These are phyloP conservation scores for Tursiops truncatus DNA, from an alignment of 2,113 vertebrate genomes.

Conservation along the genomic window DNA sequence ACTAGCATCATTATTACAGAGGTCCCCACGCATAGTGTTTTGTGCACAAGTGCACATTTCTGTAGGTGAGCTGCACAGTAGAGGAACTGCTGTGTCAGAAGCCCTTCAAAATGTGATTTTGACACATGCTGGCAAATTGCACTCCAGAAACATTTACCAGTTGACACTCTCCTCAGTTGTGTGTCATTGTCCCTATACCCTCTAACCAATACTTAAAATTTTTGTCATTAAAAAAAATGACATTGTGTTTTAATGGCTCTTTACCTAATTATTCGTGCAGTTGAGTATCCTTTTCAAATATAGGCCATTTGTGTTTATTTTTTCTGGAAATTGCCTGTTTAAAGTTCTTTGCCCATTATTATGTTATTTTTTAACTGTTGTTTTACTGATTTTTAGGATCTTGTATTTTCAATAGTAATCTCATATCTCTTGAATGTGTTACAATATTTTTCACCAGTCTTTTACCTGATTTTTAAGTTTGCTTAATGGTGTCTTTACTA, in stretches of 20 bases:
- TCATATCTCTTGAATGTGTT: neutral
- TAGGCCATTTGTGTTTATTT: neutral
- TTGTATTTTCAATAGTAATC: neutral
- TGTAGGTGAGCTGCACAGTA: neutral
- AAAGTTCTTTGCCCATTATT: neutral
- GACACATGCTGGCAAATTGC: neutral
- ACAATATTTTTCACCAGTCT: neutral
- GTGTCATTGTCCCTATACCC: neutral
- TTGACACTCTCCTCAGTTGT: accelerated
- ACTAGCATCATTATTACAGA: accelerated
- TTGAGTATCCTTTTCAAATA: neutral
- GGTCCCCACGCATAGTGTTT: accelerated
- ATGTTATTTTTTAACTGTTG: neutral
- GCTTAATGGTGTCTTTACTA: neutral
- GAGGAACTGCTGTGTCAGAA: neutral
- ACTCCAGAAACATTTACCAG: neutral
- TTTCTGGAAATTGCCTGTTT: neutral
- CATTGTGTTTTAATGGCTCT: neutral
- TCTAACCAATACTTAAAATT: neutral
- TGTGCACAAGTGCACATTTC: neutral
- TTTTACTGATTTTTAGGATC: neutral
- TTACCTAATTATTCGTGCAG: neutral
- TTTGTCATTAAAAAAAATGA: neutral
- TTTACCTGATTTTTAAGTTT: neutral
- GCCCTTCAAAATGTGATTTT: neutral